Percentiles rank a stretch among this genome's conserved stretches.
These are phyloP conservation scores for Theodoxus fluviatilis DNA, from an alignment of 2,888 invertebrate species.

Conservation along the genomic window DNA sequence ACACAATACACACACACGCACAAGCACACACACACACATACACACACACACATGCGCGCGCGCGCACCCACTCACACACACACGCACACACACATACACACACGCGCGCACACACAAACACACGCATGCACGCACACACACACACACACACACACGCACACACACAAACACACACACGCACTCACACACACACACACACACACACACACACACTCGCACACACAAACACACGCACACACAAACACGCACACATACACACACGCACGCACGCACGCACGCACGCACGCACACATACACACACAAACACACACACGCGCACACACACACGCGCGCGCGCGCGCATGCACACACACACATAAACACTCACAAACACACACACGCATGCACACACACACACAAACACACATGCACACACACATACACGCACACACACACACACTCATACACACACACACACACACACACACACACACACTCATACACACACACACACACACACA, in stretches of 20 bases:
- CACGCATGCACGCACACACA: neutral
- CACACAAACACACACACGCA: neutral
- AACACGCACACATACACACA: neutral
- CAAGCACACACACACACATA: neutral
- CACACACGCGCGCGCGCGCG: neutral
- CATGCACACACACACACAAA: neutral
- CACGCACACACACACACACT: neutral
- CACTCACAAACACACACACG: neutral
- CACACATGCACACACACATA: neutral
- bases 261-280: neutral
- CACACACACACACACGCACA: neutral
- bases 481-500: neutral
- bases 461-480: neutral
- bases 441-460: neutral
- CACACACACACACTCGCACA: constrained; percentile 10
- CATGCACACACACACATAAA: neutral
- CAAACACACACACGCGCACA: neutral
- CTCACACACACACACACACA: constrained; percentile 17
- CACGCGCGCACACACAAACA: constrained; percentile 13
- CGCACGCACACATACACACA: neutral
- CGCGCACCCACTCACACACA: neutral
- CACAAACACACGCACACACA: neutral
- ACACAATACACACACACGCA: neutral
- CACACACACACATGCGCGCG: neutral
- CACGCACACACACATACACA: neutral